These are phyloP conservation scores for Ciconia nigra DNA, from an alignment of 2,797 vertebrate species.

Conservation along the genomic window DNA sequence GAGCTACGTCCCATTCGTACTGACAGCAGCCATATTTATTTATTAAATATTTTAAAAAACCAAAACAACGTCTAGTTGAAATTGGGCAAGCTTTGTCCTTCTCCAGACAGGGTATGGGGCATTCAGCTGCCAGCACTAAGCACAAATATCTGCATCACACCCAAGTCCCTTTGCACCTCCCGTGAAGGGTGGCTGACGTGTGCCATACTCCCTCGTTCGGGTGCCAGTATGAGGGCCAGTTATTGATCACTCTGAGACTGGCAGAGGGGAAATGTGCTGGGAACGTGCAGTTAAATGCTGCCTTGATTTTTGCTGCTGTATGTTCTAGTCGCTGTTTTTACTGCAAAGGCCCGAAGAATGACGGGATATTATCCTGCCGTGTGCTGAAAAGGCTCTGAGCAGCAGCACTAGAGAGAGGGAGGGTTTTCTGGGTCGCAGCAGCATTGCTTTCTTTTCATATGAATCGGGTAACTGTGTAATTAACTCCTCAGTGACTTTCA, in stretches of 20 bases:
- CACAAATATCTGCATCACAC: fast-evolving
- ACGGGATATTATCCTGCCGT: fast-evolving
- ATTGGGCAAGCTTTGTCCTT: not conserved
- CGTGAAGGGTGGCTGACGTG: fast-evolving
- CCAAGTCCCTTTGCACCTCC: not conserved
- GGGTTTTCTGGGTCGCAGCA: not conserved
- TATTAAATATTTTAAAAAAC: not conserved
- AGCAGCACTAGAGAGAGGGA: not conserved
- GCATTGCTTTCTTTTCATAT: not conserved
- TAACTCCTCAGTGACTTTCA: not conserved
- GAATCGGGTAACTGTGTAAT: not conserved
- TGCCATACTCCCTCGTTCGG: not conserved
- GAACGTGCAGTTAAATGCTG: not conserved
- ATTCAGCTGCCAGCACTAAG: not conserved
- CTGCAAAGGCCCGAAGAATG: fast-evolving
- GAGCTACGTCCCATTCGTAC: not conserved
- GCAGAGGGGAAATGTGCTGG: not conserved
- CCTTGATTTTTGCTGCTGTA: not conserved
- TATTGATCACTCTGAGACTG: not conserved
- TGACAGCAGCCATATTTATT: not conserved
- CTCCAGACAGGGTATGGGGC: not conserved
- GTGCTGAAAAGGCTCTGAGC: not conserved
- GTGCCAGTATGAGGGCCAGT: not conserved
- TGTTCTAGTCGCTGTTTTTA: not conserved
- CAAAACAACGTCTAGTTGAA: not conserved